Evolutionary conservation across 1,140 invertebrate species (phyloP).

Genomic region (Lasioglossum baleicum): DNA sequence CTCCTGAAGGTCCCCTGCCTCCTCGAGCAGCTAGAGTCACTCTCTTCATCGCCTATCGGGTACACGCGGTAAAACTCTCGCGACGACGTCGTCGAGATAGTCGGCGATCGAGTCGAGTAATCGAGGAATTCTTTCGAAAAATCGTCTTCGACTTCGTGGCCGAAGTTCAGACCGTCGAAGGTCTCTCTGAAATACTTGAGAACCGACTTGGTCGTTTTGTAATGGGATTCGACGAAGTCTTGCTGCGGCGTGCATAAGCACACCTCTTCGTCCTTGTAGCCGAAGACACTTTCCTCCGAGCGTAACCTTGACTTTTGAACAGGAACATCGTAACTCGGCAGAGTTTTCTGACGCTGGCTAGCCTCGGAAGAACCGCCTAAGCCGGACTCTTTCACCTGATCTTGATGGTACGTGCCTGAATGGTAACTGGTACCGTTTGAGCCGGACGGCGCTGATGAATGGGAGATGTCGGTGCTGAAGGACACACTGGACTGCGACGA

Average conservation of each 20-base stretch:
- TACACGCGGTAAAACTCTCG: neutral
- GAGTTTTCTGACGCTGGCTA: constrained; percentile 2
- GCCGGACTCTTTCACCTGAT: neutral
- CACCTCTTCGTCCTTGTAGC: constrained; percentile 1
- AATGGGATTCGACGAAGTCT: neutral
- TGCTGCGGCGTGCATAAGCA: neutral
- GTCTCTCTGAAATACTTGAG: neutral
- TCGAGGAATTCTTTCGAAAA: neutral
- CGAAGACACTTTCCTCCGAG: constrained; percentile 16
- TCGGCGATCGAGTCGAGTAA: neutral
- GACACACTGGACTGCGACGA: neutral
- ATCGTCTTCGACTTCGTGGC: neutral
- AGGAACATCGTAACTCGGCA: constrained; percentile 6
- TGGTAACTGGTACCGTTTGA: neutral
- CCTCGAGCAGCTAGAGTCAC: constrained; percentile 20
- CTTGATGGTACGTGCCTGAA: neutral
- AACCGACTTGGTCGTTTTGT: constrained; percentile 15
- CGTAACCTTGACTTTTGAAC: constrained; percentile 37
- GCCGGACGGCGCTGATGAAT: neutral
- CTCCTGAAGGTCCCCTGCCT: constrained; percentile 23
- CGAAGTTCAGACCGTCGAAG: neutral
- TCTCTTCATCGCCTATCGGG: too few relatives aligned
- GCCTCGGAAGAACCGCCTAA: neutral
- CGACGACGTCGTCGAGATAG: neutral
- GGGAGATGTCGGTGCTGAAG: neutral